phyloP scores from a whole-genome alignment of 2,113 vertebrate species.

The Indicator indicator region DNA sequence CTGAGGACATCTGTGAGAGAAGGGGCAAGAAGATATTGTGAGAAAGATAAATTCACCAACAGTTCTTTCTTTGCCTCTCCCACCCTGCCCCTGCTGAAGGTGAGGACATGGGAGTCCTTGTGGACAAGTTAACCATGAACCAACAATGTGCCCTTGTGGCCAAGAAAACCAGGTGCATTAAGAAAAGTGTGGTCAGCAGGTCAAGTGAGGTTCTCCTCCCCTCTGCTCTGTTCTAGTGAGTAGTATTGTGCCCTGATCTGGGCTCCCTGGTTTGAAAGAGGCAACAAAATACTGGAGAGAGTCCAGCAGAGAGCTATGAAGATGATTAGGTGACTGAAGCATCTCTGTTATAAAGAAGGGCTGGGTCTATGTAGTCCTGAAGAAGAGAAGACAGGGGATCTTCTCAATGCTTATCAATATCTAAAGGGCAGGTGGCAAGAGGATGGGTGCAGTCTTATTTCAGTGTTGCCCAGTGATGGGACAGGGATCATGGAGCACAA shows the following conservation, averaged over 20 bases:
- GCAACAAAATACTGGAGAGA: not conserved
- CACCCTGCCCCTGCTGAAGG: not conserved
- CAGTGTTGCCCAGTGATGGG: not conserved
- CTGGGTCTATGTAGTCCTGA: not conserved
- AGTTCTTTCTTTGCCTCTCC: fast-evolving
- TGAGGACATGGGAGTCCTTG: not conserved
- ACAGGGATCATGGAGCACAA: not conserved
- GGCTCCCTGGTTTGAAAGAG: not conserved
- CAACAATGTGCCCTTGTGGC: not conserved
- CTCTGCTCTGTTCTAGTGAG: not conserved
- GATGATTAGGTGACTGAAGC: not conserved
- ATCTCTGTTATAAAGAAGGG: not conserved
- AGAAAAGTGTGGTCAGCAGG: not conserved
- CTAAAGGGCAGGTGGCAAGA: not conserved
- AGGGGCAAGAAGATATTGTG: not conserved
- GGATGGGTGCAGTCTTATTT: not conserved
- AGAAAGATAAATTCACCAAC: not conserved
- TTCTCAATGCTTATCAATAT: not conserved
- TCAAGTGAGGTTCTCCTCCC: not conserved
- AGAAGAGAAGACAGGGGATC: not conserved
- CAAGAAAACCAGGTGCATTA: not conserved
- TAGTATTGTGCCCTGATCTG: not conserved
- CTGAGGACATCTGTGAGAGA: not conserved
- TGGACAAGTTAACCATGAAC: not conserved
- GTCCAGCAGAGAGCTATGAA: not conserved